A percentile compares a stretch with the other conserved stretches of the same genome.
phyloP scores from a whole-genome alignment of 2,797 vertebrate genomes.

The Eulemur coronatus region DNA sequence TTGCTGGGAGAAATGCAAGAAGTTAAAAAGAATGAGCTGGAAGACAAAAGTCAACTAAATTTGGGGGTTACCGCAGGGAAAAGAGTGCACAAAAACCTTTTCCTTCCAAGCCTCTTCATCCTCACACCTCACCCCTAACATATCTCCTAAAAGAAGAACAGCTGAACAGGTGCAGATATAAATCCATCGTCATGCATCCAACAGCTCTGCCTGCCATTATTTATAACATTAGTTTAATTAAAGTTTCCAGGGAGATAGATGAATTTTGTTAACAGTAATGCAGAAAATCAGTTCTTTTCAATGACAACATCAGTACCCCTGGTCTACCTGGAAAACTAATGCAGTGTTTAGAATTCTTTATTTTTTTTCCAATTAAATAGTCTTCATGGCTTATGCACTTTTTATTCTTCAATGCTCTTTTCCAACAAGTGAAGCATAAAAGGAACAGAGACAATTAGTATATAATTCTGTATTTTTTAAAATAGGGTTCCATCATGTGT shows the following conservation, averaged over 20 bases:
- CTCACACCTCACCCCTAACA: neutral
- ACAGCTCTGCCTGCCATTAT: constrained; percentile 51
- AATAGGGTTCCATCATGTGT: constrained; percentile 45
- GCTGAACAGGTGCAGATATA: constrained; percentile 9
- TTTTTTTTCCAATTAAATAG: constrained; percentile 79
- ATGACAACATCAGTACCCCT: constrained; percentile 58
- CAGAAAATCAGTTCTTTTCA: constrained; percentile 58
- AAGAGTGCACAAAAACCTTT: neutral
- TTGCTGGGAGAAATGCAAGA: neutral
- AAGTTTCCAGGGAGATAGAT: constrained; percentile 58
- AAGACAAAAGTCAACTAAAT: neutral
- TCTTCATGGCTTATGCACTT: constrained; percentile 72
- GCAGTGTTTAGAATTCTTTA: constrained; percentile 45
- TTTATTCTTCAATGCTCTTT: constrained; percentile 71
- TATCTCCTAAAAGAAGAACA: neutral
- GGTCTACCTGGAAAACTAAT: constrained; percentile 70
- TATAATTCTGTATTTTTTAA: constrained; percentile 41
- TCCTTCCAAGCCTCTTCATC: neutral
- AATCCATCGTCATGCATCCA: constrained; percentile 48
- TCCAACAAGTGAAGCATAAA: constrained; percentile 74
- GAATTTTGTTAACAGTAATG: constrained; percentile 54
- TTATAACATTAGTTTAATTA: constrained; percentile 74
- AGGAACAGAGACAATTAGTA: constrained; percentile 55
- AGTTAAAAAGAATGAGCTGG: constrained; percentile 11
- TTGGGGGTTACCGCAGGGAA: constrained; percentile 8